Evolutionary conservation across 2,797 vertebrate genomes (phyloP).

Genomic region (Etheostoma perlongum): DNA sequence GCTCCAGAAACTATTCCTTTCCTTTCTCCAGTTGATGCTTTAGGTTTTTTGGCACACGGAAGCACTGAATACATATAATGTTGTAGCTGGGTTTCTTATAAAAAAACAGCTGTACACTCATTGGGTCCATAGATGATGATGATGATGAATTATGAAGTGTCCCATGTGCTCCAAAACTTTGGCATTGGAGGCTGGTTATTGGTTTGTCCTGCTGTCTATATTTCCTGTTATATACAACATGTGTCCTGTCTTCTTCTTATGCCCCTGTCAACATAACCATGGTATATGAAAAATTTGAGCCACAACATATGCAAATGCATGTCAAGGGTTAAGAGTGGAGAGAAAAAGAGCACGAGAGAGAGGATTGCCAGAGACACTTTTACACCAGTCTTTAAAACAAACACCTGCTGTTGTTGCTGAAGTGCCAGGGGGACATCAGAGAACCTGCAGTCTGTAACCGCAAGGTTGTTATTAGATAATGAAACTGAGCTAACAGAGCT

Average conservation of each 20-base stretch:
- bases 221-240: constrained; percentile 21
- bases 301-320: constrained; percentile 55
- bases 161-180: background rate
- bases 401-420: constrained; percentile 69
- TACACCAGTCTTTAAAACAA: constrained; percentile 73
- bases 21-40: constrained; percentile 7
- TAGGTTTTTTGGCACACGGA: constrained; percentile 13
- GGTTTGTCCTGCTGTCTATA: constrained; percentile 17
- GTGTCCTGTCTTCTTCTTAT: constrained; percentile 21
- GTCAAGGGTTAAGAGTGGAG: constrained; percentile 47
- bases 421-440: constrained; percentile 28
- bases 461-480: constrained; percentile 48
- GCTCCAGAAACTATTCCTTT: constrained; percentile 38
- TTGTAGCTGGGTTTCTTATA: constrained; percentile 1
- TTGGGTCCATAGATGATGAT: constrained; percentile 1
- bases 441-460: constrained; percentile 25
- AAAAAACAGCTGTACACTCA: background rate
- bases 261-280: constrained; percentile 18
- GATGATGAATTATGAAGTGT: constrained; percentile 6
- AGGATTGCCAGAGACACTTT: constrained; percentile 63
- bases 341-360: constrained; percentile 28
- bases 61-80: constrained; percentile 17
- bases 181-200: constrained; percentile 26
- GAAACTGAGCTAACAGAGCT: constrained; percentile 32
- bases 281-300: constrained; percentile 65